Percentiles rank a stretch among this genome's conserved stretches.
phyloP scores from a whole-genome alignment of 2,888 invertebrate species.

The Andrena hattorfiana region DNA sequence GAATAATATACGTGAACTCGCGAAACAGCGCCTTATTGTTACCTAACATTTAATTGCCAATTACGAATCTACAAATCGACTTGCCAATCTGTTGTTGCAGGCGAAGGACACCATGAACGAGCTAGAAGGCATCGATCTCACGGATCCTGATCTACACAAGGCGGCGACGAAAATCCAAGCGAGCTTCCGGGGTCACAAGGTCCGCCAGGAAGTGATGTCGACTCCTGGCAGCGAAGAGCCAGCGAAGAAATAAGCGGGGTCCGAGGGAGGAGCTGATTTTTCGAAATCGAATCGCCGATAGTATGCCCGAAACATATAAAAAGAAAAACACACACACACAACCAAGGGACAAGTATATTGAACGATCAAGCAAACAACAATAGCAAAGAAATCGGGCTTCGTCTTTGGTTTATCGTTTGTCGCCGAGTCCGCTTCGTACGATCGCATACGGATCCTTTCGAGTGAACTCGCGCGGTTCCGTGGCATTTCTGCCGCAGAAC shows the following conservation, averaged over 20 bases:
- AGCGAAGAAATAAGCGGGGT: conserved; percentile 73
- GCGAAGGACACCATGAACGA: conserved; percentile 87
- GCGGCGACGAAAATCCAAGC: conserved; percentile 97
- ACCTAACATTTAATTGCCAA: background rate
- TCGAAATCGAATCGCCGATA: conserved; percentile 46
- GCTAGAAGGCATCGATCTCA: conserved; percentile 92
- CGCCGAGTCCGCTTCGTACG: conserved; percentile 50
- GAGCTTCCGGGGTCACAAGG: conserved; percentile 96
- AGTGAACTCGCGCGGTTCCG: conserved; percentile 19
- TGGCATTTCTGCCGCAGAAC: background rate
- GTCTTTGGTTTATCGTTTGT: conserved; percentile 43
- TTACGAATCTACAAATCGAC: conserved; percentile 25
- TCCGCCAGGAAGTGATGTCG: conserved; percentile 89
- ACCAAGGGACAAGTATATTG: conserved; percentile 6
- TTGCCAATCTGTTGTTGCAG: conserved; percentile 74
- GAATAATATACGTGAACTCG: too few species aligned
- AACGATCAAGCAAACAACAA: conserved; percentile 25
- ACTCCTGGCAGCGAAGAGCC: conserved; percentile 49
- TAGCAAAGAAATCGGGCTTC: conserved; percentile 40
- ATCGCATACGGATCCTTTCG: conserved; percentile 26
- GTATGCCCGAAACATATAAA: conserved; percentile 46
- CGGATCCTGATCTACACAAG: conserved; percentile 94
- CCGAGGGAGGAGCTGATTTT: conserved; percentile 36
- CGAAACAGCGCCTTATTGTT: too few species aligned
- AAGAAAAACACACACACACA: background rate